Base-by-base conservation (phyloP, 2,888 invertebrate species). In the Pristionchus exspectatus region DNA sequence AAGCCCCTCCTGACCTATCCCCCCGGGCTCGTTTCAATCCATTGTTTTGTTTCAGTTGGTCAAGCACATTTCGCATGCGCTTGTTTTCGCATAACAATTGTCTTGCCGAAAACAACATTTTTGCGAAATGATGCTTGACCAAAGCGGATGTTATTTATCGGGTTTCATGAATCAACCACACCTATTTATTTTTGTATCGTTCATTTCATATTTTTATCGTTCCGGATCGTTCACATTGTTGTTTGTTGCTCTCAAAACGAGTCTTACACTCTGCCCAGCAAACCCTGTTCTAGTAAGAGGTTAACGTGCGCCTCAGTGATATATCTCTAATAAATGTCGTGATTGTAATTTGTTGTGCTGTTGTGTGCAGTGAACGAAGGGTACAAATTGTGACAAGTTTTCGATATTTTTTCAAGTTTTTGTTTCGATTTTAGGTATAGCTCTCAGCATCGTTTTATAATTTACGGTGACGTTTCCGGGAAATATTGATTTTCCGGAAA, bases 251-350 rank as follows among this genome's bases (percentile, higher is more conserved):
- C n/a, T 77, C 77, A 54, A 50, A 81, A 81, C 81, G 81, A 81
- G 81, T 81, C 50, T 81, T 54, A 50, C 50, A 81, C 50, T 50
- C 81, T 14, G 24, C n/a, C 50, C 50, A 38, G 50, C 81, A 77
- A 74, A 74, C 50, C 50, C 81, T 24, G 81, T 81, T 81, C n/a
- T 7, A 81, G 14, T 16, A 81, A 27, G 81, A 50, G 50, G 50
- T 50, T 27, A 50, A 0, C 33, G 81, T 27, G 44, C 10, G 9
- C 81, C 50, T 81, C 77, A 50, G 18, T 33, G 81, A 81, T 81
- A 81, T 81, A 81, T 81, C 81, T 44, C 24, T 50, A 81, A 54
- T 81, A 81, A 54, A 81, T 81, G 81, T 81, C 50, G 81, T 81
- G 54, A 81, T 81, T 81, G 81, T 81, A 50, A 50, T 50, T 54